Base-by-base conservation (phyloP, 2,113 vertebrate genomes). In the Mus musculus region DNA sequence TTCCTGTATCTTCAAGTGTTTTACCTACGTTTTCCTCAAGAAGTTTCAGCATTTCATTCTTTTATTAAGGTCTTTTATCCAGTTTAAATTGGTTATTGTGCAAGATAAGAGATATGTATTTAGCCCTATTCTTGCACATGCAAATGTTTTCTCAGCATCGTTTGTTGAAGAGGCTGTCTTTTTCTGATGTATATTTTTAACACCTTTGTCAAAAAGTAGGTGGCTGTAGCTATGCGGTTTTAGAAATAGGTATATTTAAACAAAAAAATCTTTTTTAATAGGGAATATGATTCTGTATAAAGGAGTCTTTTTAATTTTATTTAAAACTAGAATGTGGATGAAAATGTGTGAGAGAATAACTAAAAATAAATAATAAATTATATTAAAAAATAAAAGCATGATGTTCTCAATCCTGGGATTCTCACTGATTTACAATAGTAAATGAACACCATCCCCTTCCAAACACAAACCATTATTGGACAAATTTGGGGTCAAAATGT, bases 241-340 rank as follows among this genome's bases (percentile, higher is more conserved):
- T 88, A 93, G 52, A 65, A 96, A 69, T 71, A 92, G 72, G 22
- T 77, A 84, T 76, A 49, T 82, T 91, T 89, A 63, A 86, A 89
- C 88, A 80, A 96, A 61, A 61, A 95, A 95, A 94, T 59, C 36
- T 88, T 26, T 81, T 93, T 93, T 84, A 54, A 52, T 36, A 82
- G 2, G 9, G 16, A 19, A n/a, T 3, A 89, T 22, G 3, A 7
- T 67, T 96, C 54, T 95, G 78, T 84, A 88, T 54, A 88, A 16
- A 80, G 7, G 5, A 92, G 75, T 89, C 89, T 96, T 59, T 81
- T 93, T 90, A 91, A 89, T 93, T 65, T 71, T 39, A 52, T 84
- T 91, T 97, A 78, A 97, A 97, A 96, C 76, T 65, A 75, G n/a
- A 97, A 81, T 63, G n/a, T 42, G 24, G 24, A 84, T 42, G 67